Evolutionary conservation across 2,888 invertebrate species (phyloP).

Genomic region (Leucophenga maculata): DNA sequence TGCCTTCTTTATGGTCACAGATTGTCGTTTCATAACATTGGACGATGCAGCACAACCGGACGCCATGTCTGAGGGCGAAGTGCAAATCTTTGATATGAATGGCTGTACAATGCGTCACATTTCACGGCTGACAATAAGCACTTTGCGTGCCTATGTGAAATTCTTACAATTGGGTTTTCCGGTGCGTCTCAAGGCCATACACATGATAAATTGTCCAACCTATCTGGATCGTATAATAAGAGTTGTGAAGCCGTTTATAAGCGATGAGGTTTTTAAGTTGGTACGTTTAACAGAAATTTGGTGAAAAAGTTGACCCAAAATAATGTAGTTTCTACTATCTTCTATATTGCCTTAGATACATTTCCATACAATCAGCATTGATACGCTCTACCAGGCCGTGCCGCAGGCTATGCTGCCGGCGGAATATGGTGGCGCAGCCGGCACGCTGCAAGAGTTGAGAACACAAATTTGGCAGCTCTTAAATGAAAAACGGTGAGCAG

Average conservation of each 20-base stretch:
- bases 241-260: conserved; percentile 78
- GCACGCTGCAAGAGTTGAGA: conserved; percentile 73
- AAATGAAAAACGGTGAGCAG: conserved; percentile 74
- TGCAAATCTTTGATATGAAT: conserved; percentile 81
- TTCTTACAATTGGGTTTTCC: conserved; percentile 66
- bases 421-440: conserved; percentile 64
- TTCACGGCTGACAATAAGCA: conserved; percentile 72
- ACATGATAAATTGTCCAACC: conserved; percentile 78
- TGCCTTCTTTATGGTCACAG: conserved; percentile 82
- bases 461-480: conserved; percentile 76
- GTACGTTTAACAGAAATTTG: no score
- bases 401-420: conserved; percentile 70
- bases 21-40: conserved; percentile 73
- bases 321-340: no score
- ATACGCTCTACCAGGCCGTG: conserved; percentile 76
- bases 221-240: conserved; percentile 77
- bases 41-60: conserved; percentile 46
- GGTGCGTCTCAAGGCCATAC: conserved; percentile 71
- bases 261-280: conserved; percentile 78
- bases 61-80: conserved; percentile 74
- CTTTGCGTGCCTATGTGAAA: conserved; percentile 61
- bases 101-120: conserved; percentile 78
- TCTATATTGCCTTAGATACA: conserved; percentile 74
- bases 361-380: conserved; percentile 78
- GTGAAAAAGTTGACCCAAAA: no score